These are phyloP conservation scores for Turnix velox DNA, from an alignment of 2,113 vertebrate species.

Conservation along the genomic window DNA sequence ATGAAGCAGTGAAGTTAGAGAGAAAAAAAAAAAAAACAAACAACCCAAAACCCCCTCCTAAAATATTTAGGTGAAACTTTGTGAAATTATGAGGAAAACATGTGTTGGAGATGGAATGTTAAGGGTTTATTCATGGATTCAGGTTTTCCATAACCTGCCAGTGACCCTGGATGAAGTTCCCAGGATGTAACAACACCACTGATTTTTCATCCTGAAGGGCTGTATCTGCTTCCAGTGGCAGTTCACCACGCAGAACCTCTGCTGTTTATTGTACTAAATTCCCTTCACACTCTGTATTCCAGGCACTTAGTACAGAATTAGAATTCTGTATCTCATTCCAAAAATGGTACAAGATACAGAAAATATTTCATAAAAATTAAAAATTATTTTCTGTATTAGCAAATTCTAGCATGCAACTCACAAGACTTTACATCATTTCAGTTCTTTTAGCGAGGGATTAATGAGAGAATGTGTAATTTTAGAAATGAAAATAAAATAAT, in stretches of 20 bases:
- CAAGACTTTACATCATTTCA: neutral
- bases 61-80: neutral
- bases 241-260: neutral
- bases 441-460: neutral
- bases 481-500: neutral
- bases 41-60: too few species aligned
- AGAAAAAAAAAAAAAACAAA: accelerated
- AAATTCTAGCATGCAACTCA: neutral
- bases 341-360: neutral
- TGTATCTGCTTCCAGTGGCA: neutral
- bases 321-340: neutral
- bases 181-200: neutral
- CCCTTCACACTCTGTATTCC: neutral
- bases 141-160: neutral
- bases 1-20: neutral
- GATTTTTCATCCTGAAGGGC: neutral
- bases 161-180: neutral
- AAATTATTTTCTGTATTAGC: neutral
- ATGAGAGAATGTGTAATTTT: neutral
- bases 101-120: neutral
- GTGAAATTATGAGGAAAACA: neutral
- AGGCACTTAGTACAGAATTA: neutral
- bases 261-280: neutral
- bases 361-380: neutral
- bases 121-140: neutral